These are phyloP conservation scores for Halcyon chelicuti DNA, from an alignment of 2,797 vertebrate species.

Conservation along the genomic window DNA sequence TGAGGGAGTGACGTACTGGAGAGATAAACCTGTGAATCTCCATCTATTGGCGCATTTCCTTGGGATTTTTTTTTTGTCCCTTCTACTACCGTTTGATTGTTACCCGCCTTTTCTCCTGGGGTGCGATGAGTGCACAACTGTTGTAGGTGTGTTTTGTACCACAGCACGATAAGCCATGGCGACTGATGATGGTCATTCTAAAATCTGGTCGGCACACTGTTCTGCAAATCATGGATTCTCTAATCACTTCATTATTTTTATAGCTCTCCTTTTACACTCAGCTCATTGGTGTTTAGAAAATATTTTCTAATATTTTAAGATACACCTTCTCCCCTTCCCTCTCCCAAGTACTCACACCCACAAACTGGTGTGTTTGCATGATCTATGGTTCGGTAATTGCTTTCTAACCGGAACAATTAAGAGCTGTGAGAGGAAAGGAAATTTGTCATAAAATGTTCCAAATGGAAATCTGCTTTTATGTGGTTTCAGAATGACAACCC, in stretches of 20 bases:
- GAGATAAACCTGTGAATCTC: neutral
- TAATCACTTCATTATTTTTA: neutral
- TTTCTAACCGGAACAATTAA: constrained; percentile 6
- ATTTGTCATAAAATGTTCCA: neutral
- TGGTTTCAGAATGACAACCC: neutral
- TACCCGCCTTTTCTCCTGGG: neutral
- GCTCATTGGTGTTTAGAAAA: neutral
- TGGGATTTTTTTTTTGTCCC: neutral
- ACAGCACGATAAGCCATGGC: neutral
- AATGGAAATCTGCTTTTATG: constrained; percentile 31
- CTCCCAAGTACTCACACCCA: neutral
- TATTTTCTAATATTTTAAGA: neutral
- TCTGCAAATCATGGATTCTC: neutral
- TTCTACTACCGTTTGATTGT: neutral
- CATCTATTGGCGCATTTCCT: neutral
- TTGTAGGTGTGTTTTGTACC: neutral
- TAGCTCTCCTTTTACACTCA: neutral
- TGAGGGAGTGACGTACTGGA: neutral
- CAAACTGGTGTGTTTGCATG: rapidly evolving
- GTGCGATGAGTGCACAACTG: neutral
- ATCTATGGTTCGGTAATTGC: neutral
- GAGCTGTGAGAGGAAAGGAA: constrained; percentile 13
- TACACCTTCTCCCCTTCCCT: neutral
- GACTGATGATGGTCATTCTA: neutral
- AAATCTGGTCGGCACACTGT: neutral